Percentiles rank a stretch among this genome's conserved stretches.
Evolutionary conservation across 1,140 invertebrate genomes (phyloP).

Genomic region (Drosophila simulans): DNA sequence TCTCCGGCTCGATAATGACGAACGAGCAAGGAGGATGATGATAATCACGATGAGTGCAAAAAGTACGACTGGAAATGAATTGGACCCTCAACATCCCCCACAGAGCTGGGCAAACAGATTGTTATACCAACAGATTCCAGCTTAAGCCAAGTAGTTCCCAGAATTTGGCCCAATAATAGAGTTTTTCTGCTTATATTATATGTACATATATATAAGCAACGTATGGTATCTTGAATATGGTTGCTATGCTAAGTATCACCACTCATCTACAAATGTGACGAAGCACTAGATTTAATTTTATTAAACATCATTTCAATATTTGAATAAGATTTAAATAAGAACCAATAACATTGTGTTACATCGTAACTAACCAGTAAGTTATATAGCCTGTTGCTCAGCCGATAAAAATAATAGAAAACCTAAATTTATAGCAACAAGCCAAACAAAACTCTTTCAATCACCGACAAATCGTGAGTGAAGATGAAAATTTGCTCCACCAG

Average conservation of each 20-base stretch:
- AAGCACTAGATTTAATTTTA: too few relatives aligned
- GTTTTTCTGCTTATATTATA: background rate
- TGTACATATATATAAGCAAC: too few relatives aligned
- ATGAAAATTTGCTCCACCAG: conserved; percentile 16
- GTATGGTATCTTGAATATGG: too few relatives aligned
- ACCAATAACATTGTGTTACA: too few relatives aligned
- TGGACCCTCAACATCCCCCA: conserved; percentile 1
- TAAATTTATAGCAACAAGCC: conserved; percentile 54
- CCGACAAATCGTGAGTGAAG: conserved; percentile 42
- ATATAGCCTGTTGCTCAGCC: conserved; percentile 50
- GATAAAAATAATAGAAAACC: conserved; percentile 76
- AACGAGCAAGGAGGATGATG: conserved; percentile 23
- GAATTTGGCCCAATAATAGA: background rate
- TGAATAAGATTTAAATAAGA: too few relatives aligned
- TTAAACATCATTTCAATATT: too few relatives aligned
- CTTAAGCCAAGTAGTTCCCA: background rate
- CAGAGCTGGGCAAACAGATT: background rate
- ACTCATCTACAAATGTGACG: too few relatives aligned
- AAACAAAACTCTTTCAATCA: conserved; percentile 72
- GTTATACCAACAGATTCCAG: background rate
- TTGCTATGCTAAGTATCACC: too few relatives aligned
- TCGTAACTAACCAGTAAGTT: background rate
- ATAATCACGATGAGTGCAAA: conserved; percentile 11
- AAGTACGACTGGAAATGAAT: conserved; percentile 18
- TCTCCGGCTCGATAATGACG: conserved; percentile 67